These are phyloP conservation scores for Lobophora halterata DNA, from an alignment of 2,888 invertebrate species.

Conservation along the genomic window DNA sequence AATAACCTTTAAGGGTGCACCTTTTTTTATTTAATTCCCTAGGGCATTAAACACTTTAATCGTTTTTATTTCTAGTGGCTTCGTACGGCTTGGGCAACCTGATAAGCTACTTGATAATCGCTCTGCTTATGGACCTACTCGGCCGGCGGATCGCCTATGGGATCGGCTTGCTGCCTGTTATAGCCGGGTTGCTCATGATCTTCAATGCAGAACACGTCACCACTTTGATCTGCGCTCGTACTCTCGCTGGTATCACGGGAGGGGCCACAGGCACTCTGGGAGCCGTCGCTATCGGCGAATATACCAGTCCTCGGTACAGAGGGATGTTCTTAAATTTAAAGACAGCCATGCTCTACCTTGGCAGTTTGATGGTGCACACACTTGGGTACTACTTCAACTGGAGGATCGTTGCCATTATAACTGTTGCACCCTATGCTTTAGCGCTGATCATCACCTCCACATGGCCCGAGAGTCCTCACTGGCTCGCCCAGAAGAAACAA, in stretches of 20 bases:
- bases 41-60: too few relatives aligned
- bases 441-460: slow-evolving; percentile 53
- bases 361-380: slow-evolving; percentile 44
- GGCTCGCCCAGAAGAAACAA: slow-evolving; percentile 70
- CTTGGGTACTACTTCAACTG: slow-evolving; percentile 43
- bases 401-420: slow-evolving; percentile 45
- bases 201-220: slow-evolving; percentile 40
- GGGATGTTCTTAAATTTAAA: slow-evolving; percentile 57
- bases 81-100: slow-evolving; percentile 41
- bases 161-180: slow-evolving; percentile 44
- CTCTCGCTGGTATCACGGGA: slow-evolving; percentile 44
- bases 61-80: slow-evolving; percentile 42
- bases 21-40: too few relatives aligned
- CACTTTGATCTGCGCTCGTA: slow-evolving; percentile 43
- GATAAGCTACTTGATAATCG: slow-evolving; percentile 44
- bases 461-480: slow-evolving; percentile 82
- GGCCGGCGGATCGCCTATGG: slow-evolving; percentile 45
- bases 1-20: too few relatives aligned
- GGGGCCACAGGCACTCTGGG: slow-evolving; percentile 45
- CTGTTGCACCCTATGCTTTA: slow-evolving; percentile 39
- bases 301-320: slow-evolving; percentile 50
- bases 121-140: slow-evolving; percentile 46
- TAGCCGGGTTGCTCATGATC: slow-evolving; percentile 47
- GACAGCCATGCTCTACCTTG: slow-evolving; percentile 48
- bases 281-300: slow-evolving; percentile 58